A percentile compares a stretch with the other conserved stretches of the same genome.
These are phyloP conservation scores for Pipistrellus pipistrellus DNA, from an alignment of 2,797 vertebrate genomes.

Conservation along the genomic window DNA sequence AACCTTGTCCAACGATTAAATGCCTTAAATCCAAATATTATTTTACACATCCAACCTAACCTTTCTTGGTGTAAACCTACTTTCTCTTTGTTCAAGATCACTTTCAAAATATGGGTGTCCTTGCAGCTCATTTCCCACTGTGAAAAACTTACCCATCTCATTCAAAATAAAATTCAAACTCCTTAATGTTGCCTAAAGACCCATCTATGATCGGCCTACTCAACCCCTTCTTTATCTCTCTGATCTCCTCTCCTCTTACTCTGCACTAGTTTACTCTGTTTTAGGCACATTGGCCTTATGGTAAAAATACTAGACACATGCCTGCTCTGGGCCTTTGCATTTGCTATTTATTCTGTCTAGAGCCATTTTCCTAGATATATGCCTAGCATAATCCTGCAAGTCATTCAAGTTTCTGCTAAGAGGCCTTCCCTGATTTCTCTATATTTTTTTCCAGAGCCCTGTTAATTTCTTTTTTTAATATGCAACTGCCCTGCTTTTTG, in stretches of 20 bases:
- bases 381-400: neutral
- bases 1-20: slow-evolving; percentile 13
- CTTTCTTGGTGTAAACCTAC: neutral
- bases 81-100: slow-evolving; percentile 11
- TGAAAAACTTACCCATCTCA: neutral
- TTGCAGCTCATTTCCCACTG: neutral
- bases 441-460: neutral
- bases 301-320: neutral
- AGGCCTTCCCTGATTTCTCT: neutral
- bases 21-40: slow-evolving; percentile 46
- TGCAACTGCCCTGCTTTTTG: neutral
- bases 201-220: neutral
- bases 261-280: neutral
- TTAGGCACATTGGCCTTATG: neutral
- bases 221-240: neutral
- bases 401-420: neutral
- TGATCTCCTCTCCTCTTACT: neutral
- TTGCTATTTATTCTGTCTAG: neutral
- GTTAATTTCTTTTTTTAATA: neutral
- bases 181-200: neutral
- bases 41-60: neutral
- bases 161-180: slow-evolving; percentile 19
- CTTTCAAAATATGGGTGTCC: neutral
- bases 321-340: neutral
- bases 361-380: neutral